Evolutionary conservation across 30 jellyfish, hydroid and myxozoan species (phyloP).

Genomic region (Cassiopea andromeda): DNA sequence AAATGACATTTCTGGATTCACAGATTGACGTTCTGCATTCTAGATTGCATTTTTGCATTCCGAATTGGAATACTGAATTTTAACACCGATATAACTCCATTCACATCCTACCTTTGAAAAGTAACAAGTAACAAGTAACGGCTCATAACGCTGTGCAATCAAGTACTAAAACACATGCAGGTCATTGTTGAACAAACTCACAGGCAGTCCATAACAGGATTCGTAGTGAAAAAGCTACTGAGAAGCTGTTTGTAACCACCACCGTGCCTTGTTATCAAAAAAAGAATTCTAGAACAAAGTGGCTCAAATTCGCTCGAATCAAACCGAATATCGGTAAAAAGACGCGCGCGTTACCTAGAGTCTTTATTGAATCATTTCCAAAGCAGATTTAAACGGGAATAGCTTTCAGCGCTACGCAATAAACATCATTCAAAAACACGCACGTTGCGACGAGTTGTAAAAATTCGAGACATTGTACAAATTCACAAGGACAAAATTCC

Average conservation of each 20-base stretch:
- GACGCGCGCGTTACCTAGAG: neutral
- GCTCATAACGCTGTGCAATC: neutral
- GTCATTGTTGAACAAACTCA: neutral
- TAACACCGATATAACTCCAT: too few species aligned
- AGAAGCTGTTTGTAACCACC: neutral
- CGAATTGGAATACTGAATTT: too few species aligned
- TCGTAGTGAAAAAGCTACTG: neutral
- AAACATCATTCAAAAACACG: neutral
- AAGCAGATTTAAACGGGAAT: neutral
- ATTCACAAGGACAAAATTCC: slow-evolving; percentile 1
- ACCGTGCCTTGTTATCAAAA: neutral
- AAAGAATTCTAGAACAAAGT: neutral
- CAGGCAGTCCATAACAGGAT: neutral
- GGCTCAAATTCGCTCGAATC: neutral
- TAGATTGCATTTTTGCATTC: too few species aligned
- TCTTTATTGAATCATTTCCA: neutral
- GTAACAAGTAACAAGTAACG: neutral
- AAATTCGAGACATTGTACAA: neutral
- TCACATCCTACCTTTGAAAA: neutral
- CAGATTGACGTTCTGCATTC: too few species aligned
- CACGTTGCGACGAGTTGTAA: neutral
- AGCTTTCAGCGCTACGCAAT: neutral
- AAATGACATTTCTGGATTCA: too few species aligned
- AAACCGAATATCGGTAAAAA: neutral
- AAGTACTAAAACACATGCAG: neutral